phyloP scores from a whole-genome alignment of 2,113 vertebrate species.

The Lepidothrix coronata region DNA sequence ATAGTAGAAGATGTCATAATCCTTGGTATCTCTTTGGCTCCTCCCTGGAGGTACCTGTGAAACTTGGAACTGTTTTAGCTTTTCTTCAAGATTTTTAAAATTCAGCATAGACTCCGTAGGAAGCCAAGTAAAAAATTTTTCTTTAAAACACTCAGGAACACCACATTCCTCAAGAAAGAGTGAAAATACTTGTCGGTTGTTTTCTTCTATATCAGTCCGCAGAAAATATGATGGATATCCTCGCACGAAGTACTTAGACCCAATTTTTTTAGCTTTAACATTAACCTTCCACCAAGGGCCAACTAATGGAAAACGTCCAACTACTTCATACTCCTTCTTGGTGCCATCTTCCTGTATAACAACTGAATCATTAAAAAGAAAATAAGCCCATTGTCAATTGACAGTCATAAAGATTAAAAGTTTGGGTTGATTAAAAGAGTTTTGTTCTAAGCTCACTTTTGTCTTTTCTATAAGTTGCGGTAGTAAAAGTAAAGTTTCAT shows the following conservation, averaged over 20 bases:
- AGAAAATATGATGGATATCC: constrained; percentile 78
- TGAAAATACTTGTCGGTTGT: constrained; percentile 56
- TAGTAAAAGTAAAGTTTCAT: background rate
- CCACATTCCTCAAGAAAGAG: constrained; percentile 75
- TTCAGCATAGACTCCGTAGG: constrained; percentile 4
- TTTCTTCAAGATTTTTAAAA: constrained; percentile 66
- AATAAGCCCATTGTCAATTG: background rate
- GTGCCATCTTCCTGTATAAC: constrained; percentile 63
- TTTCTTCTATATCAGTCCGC: constrained; percentile 53
- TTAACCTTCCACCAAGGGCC: constrained; percentile 82
- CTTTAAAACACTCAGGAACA: background rate
- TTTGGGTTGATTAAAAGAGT: background rate
- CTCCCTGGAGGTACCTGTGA: background rate
- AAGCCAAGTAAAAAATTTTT: constrained; percentile 72
- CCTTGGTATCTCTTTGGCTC: background rate
- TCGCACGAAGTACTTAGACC: constrained; percentile 40
- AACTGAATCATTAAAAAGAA: constrained; percentile 65
- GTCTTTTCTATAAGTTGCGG: background rate
- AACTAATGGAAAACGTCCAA: constrained; percentile 76
- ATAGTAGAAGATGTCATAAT: background rate
- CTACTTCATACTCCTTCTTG: constrained; percentile 34
- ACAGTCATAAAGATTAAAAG: background rate
- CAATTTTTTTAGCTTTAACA: constrained; percentile 38
- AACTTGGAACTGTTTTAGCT: constrained; percentile 35
- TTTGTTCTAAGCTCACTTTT: background rate